Evolutionary conservation across 2,888 invertebrate species (phyloP).

Genomic region (Callimorpha dominula): DNA sequence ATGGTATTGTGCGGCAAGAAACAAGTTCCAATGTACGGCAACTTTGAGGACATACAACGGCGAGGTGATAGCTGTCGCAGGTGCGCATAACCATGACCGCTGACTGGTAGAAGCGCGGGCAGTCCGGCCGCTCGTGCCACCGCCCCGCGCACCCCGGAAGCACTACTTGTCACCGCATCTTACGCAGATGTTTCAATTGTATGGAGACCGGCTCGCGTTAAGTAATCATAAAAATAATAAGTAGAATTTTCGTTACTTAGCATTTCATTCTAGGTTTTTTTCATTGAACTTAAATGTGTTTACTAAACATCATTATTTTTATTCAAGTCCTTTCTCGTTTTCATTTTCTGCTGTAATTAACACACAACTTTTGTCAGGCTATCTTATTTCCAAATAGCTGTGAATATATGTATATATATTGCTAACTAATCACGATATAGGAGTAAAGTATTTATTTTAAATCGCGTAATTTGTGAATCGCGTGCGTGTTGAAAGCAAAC

Average conservation of each 20-base stretch:
- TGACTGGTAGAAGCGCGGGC: slow-evolving; percentile 60
- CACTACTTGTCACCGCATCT: slow-evolving; percentile 49
- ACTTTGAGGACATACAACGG: slow-evolving; percentile 71
- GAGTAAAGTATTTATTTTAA: background rate
- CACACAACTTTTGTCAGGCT: background rate
- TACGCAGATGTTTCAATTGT: slow-evolving; percentile 60
- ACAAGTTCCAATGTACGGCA: slow-evolving; percentile 72
- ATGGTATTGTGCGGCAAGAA: slow-evolving; percentile 80
- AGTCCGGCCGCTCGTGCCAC: slow-evolving; percentile 12
- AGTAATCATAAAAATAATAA: slow-evolving; percentile 27
- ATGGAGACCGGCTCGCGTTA: slow-evolving; percentile 60
- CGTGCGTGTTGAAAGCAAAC: background rate
- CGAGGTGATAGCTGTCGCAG: slow-evolving; percentile 70
- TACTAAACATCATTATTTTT: background rate
- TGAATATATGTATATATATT: background rate
- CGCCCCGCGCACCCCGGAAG: slow-evolving; percentile 37
- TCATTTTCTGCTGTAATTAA: background rate
- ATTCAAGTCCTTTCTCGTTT: background rate
- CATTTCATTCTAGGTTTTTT: background rate
- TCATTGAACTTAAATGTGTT: background rate
- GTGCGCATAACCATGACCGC: slow-evolving; percentile 72
- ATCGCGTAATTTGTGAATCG: background rate
- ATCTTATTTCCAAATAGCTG: background rate
- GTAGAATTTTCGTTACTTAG: slow-evolving; percentile 10
- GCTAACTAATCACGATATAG: background rate